Evolutionary conservation across 2,888 invertebrate genomes (phyloP).

Genomic region (Dione vanillae): DNA sequence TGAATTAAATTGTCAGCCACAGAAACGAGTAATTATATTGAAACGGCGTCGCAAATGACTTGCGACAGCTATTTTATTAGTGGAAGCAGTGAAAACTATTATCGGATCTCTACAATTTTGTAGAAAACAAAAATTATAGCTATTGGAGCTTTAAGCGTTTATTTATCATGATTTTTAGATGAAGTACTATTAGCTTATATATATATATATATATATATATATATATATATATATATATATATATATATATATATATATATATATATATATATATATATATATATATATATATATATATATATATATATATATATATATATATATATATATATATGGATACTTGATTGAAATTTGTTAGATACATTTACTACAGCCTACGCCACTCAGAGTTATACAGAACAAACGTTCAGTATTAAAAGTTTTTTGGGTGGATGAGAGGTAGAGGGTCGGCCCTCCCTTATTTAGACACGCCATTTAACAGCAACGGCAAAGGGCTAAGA

Average conservation of each 20-base stretch:
- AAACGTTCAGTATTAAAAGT: slow-evolving; percentile 71
- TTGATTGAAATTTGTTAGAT: slow-evolving; percentile 19
- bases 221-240: not conserved
- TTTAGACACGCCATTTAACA: slow-evolving; percentile 81
- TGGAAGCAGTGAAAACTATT: slow-evolving; percentile 4
- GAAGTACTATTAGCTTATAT: no score
- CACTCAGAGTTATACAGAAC: slow-evolving; percentile 66
- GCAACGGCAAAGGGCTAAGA: slow-evolving; percentile 74
- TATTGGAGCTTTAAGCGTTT: not conserved
- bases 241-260: not conserved
- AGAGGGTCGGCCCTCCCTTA: slow-evolving; percentile 65
- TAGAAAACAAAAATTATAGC: slow-evolving; percentile 4
- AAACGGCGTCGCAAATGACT: slow-evolving; percentile 33
- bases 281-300: not conserved
- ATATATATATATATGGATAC: not conserved
- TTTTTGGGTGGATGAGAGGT: slow-evolving; percentile 55
- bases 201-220: not conserved
- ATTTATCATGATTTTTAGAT: not conserved
- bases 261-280: slow-evolving; percentile 1
- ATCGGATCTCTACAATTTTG: no score
- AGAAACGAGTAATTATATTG: slow-evolving; percentile 48
- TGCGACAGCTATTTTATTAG: slow-evolving; percentile 26
- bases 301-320: not conserved
- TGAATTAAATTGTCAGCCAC: slow-evolving; percentile 50
- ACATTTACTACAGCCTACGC: slow-evolving; percentile 34